phyloP scores from a whole-genome alignment of 2,113 vertebrate species.

The Rhodinocichla rosea region DNA sequence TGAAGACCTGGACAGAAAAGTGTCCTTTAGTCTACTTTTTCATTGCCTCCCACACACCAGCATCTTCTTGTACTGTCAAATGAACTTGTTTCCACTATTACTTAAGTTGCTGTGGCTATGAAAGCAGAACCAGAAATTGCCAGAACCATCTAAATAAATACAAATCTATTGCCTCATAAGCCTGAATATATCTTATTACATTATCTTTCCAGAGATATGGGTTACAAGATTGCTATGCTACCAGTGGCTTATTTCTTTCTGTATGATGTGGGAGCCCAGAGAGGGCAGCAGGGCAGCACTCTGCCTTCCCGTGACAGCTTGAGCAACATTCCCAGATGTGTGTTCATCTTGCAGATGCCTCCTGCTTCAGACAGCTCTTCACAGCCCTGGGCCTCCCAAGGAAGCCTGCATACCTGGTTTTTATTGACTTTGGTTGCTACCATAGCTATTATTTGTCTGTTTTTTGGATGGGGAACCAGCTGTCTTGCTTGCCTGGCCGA shows the following conservation, averaged over 20 bases:
- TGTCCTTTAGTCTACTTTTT: neutral
- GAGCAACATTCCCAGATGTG: neutral
- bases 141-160: neutral
- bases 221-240: neutral
- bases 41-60: neutral
- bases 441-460: neutral
- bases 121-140: neutral
- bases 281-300: neutral
- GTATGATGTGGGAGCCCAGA: neutral
- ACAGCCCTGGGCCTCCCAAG: rapidly evolving
- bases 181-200: neutral
- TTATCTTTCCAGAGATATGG: neutral
- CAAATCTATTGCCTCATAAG: neutral
- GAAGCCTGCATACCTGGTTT: neutral
- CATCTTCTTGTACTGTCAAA: neutral
- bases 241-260: rapidly evolving
- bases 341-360: neutral
- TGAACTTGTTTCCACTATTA: neutral
- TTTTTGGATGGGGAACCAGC: neutral
- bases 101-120: neutral
- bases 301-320: neutral
- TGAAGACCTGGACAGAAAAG: neutral
- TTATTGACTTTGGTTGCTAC: neutral
- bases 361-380: neutral
- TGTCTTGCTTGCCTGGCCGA: neutral